phyloP scores from a whole-genome alignment of 2,888 invertebrate species.

The Julus scandinavius region DNA sequence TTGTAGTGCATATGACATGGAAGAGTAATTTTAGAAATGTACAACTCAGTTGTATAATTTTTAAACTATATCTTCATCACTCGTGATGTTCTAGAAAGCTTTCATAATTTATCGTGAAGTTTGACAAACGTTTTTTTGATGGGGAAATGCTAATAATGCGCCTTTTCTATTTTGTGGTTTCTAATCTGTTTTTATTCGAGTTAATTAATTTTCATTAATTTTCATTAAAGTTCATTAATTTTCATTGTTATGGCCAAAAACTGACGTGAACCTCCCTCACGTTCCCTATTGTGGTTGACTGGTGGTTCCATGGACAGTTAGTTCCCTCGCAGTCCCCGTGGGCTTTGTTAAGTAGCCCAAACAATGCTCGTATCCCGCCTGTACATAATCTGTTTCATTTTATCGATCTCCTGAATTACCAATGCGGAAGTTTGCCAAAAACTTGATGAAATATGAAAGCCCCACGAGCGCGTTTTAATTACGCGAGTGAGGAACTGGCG shows the following conservation, averaged over 20 bases:
- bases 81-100: too few relatives aligned
- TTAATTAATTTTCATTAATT: not conserved
- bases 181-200: too few relatives aligned
- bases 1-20: too few relatives aligned
- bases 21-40: too few relatives aligned
- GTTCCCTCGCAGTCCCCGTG: not conserved
- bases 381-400: slow-evolving; percentile 1
- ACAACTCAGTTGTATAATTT: too few relatives aligned
- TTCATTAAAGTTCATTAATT: not conserved
- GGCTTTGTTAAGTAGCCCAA: slow-evolving; percentile 12
- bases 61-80: too few relatives aligned
- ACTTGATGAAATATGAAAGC: slow-evolving; percentile 14
- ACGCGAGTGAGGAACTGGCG: slow-evolving; percentile 19
- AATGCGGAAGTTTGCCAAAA: slow-evolving; percentile 35
- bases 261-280: too few relatives aligned
- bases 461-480: slow-evolving; percentile 44
- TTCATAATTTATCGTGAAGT: too few relatives aligned
- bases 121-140: too few relatives aligned
- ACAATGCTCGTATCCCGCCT: not conserved
- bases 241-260: not conserved
- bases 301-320: not conserved
- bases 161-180: too few relatives aligned
- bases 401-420: not conserved
- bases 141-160: too few relatives aligned
- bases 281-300: not conserved